Percentiles rank a stretch among this genome's conserved stretches.
phyloP scores from a whole-genome alignment of 2,888 invertebrate genomes.

The Hofmannophila pseudospretella region DNA sequence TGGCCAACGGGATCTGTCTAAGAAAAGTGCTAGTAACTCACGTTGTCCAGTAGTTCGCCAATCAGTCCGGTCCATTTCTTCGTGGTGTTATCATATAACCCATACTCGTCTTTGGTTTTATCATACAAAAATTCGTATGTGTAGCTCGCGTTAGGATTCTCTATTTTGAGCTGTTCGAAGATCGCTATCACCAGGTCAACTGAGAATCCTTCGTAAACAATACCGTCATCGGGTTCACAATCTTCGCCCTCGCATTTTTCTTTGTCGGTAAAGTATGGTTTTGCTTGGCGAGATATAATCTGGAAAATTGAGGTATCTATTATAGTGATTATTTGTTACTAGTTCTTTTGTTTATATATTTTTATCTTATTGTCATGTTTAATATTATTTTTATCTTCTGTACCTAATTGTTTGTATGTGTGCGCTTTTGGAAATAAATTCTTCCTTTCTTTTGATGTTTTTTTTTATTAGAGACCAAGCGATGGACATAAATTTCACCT shows the following conservation, averaged over 20 bases:
- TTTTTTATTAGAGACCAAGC: too few relatives aligned
- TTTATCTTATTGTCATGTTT: too few relatives aligned
- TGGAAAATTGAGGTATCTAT: slow-evolving; percentile 24
- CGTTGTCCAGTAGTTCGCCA: slow-evolving; percentile 59
- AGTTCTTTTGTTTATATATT: too few relatives aligned
- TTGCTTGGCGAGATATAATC: slow-evolving; percentile 82
- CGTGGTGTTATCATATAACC: slow-evolving; percentile 34
- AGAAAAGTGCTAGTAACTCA: too few relatives aligned
- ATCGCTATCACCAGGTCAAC: slow-evolving; percentile 86
- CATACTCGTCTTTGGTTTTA: slow-evolving; percentile 30
- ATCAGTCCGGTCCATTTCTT: slow-evolving; percentile 65
- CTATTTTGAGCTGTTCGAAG: slow-evolving; percentile 73
- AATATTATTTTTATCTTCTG: too few relatives aligned
- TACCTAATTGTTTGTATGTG: too few relatives aligned
- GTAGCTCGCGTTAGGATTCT: slow-evolving; percentile 43
- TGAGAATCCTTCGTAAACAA: slow-evolving; percentile 85
- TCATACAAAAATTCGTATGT: slow-evolving; percentile 44
- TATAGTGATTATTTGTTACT: too few relatives aligned
- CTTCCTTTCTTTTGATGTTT: too few relatives aligned
- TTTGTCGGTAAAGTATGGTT: slow-evolving; percentile 86
- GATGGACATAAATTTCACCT: too few relatives aligned
- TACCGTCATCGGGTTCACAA: slow-evolving; percentile 35
- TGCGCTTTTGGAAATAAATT: too few relatives aligned
- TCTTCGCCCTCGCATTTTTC: slow-evolving; percentile 37
- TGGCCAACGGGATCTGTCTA: too few relatives aligned